These are phyloP conservation scores for Menura novaehollandiae DNA, from an alignment of 2,113 vertebrate genomes.

Conservation along the genomic window DNA sequence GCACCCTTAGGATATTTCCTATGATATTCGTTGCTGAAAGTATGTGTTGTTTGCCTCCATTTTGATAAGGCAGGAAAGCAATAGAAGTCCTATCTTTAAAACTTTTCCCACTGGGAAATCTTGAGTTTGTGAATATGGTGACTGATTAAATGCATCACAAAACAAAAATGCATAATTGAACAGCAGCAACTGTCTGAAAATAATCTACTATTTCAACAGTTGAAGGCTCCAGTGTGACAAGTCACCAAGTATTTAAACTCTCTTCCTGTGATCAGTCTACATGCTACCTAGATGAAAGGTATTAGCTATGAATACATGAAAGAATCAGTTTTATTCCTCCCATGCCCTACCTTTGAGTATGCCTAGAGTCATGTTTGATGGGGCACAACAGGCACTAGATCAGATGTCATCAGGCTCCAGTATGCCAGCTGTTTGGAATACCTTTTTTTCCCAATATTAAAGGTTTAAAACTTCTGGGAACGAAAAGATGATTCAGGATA, in stretches of 20 bases:
- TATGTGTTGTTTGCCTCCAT: neutral
- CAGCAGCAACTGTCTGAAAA: slow-evolving; percentile 35
- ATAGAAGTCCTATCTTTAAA: slow-evolving; percentile 21
- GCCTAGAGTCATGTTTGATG: neutral
- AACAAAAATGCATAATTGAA: slow-evolving; percentile 53
- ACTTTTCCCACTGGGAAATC: slow-evolving; percentile 33
- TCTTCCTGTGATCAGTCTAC: neutral
- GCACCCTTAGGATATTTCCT: neutral
- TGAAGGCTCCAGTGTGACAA: neutral
- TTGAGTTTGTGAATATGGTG: slow-evolving; percentile 31
- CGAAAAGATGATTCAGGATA: neutral
- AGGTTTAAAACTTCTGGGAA: neutral
- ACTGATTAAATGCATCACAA: slow-evolving; percentile 46
- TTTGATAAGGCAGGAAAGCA: slow-evolving; percentile 36
- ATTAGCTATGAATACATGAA: neutral
- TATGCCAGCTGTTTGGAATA: neutral
- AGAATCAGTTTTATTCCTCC: neutral
- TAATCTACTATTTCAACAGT: slow-evolving; percentile 14
- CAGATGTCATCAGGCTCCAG: neutral
- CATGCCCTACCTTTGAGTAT: neutral
- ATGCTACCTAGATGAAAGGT: neutral
- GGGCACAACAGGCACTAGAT: neutral
- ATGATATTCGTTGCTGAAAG: slow-evolving; percentile 14
- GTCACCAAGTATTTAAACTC: neutral
- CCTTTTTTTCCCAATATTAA: neutral